A percentile compares a stretch with the other conserved stretches of the same genome.
These are phyloP conservation scores for Muscina levida DNA, from an alignment of 2,888 invertebrate species.

Conservation along the genomic window DNA sequence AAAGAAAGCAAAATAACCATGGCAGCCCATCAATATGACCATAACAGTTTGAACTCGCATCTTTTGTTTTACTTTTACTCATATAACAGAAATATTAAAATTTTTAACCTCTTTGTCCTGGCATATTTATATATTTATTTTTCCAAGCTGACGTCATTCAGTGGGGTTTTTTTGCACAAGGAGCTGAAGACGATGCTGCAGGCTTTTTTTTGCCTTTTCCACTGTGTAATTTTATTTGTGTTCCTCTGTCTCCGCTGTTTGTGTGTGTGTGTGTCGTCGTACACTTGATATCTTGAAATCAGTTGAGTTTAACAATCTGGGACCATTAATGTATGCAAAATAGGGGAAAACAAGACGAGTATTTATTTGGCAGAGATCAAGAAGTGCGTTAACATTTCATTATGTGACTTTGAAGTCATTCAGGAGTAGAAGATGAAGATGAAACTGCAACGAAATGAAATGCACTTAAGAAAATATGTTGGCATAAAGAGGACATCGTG, in stretches of 20 bases:
- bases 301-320: conserved; percentile 53
- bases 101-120: conserved; percentile 52
- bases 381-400: conserved; percentile 55
- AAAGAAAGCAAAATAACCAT: no score
- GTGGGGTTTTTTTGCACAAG: conserved; percentile 19
- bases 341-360: conserved; percentile 28
- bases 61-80: conserved; percentile 34
- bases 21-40: not conserved
- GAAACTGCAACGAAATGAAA: not conserved
- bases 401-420: not conserved
- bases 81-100: conserved; percentile 3
- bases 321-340: conserved; percentile 40
- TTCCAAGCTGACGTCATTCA: conserved; percentile 61
- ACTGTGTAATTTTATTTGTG: no score
- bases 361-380: conserved; percentile 41
- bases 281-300: conserved; percentile 57
- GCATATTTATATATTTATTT: conserved; percentile 48
- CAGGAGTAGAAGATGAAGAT: not conserved
- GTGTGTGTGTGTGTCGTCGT: not conserved
- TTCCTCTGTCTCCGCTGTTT: no score
- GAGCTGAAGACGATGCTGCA: conserved; percentile 30
- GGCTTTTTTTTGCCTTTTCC: not conserved
- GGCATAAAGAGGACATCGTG: no score
- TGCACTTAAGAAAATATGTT: conserved; percentile 7
- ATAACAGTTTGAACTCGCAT: not conserved